phyloP scores from a whole-genome alignment of 2,113 vertebrate genomes.

The Lamprologus speciosus region DNA sequence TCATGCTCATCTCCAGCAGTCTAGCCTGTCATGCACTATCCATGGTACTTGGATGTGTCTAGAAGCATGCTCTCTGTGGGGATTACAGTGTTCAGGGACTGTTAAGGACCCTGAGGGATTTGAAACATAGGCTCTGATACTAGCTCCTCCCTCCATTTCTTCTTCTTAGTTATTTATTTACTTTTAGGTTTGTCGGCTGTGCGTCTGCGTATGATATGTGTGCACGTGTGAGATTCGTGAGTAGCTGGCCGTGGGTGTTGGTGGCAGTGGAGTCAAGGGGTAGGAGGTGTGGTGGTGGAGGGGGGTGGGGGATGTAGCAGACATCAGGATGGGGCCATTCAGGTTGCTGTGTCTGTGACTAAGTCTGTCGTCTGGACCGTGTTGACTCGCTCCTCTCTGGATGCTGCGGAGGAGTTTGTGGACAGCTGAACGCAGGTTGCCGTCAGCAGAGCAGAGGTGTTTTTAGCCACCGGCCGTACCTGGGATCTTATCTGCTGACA shows the following conservation, averaged over 20 bases:
- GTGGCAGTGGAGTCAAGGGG: slow-evolving; percentile 12
- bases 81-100: slow-evolving; percentile 43
- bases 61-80: neutral
- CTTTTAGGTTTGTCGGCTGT: neutral
- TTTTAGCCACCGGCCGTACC: neutral
- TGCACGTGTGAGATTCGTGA: neutral
- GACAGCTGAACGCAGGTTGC: slow-evolving; percentile 31
- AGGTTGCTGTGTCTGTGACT: slow-evolving; percentile 45
- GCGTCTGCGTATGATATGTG: neutral
- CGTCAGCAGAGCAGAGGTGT: slow-evolving; percentile 17
- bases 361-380: slow-evolving; percentile 3
- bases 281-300: slow-evolving; percentile 14
- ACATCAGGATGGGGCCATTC: slow-evolving; percentile 45
- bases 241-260: neutral
- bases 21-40: slow-evolving; percentile 5
- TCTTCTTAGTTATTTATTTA: slow-evolving; percentile 19
- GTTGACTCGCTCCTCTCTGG: slow-evolving; percentile 30
- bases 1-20: slow-evolving; percentile 11
- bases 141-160: slow-evolving; percentile 43
- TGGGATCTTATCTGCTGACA: slow-evolving; percentile 29
- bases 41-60: neutral
- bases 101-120: slow-evolving; percentile 40
- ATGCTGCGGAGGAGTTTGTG: slow-evolving; percentile 20
- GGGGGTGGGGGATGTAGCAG: neutral
- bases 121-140: slow-evolving; percentile 39